Evolutionary conservation across 2,888 invertebrate species (phyloP), one percentile per base, ranked within the genome.

Genomic region (Elegia similella): DNA sequence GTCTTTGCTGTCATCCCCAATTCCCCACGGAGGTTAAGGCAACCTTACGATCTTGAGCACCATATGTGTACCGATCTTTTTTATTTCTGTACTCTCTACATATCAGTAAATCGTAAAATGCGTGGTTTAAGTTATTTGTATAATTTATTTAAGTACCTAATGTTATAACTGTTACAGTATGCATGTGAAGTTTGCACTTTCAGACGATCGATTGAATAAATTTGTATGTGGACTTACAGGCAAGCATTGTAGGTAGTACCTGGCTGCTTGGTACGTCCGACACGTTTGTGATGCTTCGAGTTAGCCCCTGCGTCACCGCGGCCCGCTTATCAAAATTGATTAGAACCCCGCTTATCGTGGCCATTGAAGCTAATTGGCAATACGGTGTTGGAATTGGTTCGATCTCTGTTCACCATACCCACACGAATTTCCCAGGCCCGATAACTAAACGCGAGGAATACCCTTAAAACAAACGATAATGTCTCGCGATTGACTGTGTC

Each of bases 311-410:
- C 55, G 53, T 46, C 55, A 46, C 44, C 56, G 42, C 48, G 48
- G 48, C 64, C 59, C 64, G 65, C 64, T 68, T 46, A 58, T 72
- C 73, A 70, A 80, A 80, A 80, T 81, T 80, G 61, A 69, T 77
- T 76, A 80, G 74, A 73, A 70, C 70, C 62, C 59, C 73, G 73
- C 62, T 62, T 68, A 78, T 84, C 81, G 78, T 86, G 87, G 88
- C 84, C 86, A 88, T 88, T 82, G 84, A 77, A 78, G 78, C 83
- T 87, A 82, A 87, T 87, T 86, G 86, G 82, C 84, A 73, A 76
- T 80, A 73, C 76, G 76, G 80, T 81, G 78, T 70, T 65, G 58
- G 62, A 65, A 67, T 70, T 72, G 78, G 79, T 80, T 77, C 76
- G 77, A 76, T 76, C 75, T 70, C 68, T 71, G 70, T 67, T 34